These are phyloP conservation scores for Chaitophorus viminalis DNA, from an alignment of 2,888 invertebrate species.

Conservation along the genomic window DNA sequence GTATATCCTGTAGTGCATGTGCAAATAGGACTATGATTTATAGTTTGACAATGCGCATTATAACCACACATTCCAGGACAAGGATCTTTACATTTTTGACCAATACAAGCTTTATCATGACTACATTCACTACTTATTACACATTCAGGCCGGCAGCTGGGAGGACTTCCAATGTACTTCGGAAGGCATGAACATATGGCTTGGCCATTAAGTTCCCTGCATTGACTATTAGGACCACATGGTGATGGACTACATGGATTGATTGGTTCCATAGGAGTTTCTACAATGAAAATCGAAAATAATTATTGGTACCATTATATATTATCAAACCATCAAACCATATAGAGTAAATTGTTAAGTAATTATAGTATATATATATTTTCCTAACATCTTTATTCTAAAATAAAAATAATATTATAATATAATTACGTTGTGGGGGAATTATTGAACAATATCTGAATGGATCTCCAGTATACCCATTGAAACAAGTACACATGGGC, in stretches of 20 bases:
- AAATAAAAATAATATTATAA: slow-evolving; percentile 5
- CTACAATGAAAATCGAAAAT: slow-evolving; percentile 28
- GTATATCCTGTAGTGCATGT: slow-evolving; percentile 68
- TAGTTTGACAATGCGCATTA: slow-evolving; percentile 68
- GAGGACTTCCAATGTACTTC: slow-evolving; percentile 80
- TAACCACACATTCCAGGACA: slow-evolving; percentile 67
- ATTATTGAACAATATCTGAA: slow-evolving; percentile 66
- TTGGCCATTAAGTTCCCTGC: slow-evolving; percentile 71
- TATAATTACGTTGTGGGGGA: slow-evolving; percentile 58
- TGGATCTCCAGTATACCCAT: slow-evolving; percentile 69
- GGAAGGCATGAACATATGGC: slow-evolving; percentile 83
- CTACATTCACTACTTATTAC: slow-evolving; percentile 69
- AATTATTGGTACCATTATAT: neutral
- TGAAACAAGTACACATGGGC: slow-evolving; percentile 68
- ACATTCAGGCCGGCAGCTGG: slow-evolving; percentile 70
- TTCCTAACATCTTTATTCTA: neutral
- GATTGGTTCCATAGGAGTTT: slow-evolving; percentile 60
- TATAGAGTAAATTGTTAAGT: too few species aligned
- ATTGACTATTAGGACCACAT: slow-evolving; percentile 70
- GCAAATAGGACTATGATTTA: slow-evolving; percentile 70
- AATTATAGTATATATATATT: too few species aligned
- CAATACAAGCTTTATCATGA: slow-evolving; percentile 72
- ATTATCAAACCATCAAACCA: neutral
- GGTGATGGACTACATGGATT: slow-evolving; percentile 67
- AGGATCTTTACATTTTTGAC: slow-evolving; percentile 68